Base-by-base conservation (phyloP, 2,797 vertebrate species). In the Lates japonicus region DNA sequence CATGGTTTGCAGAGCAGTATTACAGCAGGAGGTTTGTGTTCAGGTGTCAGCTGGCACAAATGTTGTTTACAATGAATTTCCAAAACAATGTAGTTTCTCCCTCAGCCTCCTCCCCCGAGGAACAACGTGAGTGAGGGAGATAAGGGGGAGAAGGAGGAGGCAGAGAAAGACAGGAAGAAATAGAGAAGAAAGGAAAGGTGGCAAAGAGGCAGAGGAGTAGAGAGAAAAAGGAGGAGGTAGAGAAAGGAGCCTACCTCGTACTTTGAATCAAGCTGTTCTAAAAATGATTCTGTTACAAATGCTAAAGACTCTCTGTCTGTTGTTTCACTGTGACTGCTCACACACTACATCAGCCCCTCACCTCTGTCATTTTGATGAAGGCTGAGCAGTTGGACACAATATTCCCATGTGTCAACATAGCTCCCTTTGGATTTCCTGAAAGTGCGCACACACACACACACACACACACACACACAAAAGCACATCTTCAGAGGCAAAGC, bases 391-490 rank as follows among this genome's bases (percentile, higher is more conserved):
- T 97, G 33, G 96, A 96, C 55, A 98, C 97, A 78, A 99, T 94
- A 17, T 98, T 99, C 60, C 94, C 92, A 22, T 99, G 97, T 13
- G 97, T 98, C 88, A 99, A 88, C 96, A 98, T 97, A 0, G 96
- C 98, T 81, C 98, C 98, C 93, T 98, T 98, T 58, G 98, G 98
- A 88, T 95, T 96, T 73, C 97, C 97, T 99, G 55, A 65, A n/a
- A n/a, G n/a, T n/a, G n/a, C 41, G 13, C 41, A 42, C 41, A 42
- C 41, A 42, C 41, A 42, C 39, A 41, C 39, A 41, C 44, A 46
- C 39, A 41, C 39, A 41, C 39, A 41, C 39, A 41, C 39, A 29
- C 25, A 29, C 44, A 46, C 44, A 46, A 29, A 29, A 29, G 25
- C 25, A 29, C 25, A 1, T 11, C 12, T 22, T 58, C 35, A 25